Percentiles rank a stretch among this genome's conserved stretches.
Conservation (phyloP, 2,113 vertebrate genomes). For the Tylochromis polylepis region DNA sequence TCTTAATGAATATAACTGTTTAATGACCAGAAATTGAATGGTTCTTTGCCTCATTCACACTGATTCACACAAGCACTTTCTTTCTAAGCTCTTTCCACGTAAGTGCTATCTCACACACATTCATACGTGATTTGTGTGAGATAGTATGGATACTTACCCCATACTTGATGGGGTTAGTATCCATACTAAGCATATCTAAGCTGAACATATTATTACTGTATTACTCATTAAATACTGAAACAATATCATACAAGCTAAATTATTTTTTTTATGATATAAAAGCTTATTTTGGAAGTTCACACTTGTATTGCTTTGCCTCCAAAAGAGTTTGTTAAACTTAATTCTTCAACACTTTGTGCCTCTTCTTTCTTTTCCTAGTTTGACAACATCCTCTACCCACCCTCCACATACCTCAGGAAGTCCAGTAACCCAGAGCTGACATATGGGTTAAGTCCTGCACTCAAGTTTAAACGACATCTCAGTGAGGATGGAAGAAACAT, state of each 20-base stretch:
- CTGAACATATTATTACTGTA: neutral
- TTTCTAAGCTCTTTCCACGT: no score
- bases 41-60: no score
- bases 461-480: slow-evolving; percentile 82
- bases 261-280: neutral
- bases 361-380: slow-evolving; percentile 71
- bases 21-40: no score
- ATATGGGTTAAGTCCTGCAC: slow-evolving; percentile 67
- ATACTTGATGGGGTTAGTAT: neutral
- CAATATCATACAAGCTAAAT: neutral
- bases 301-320: neutral
- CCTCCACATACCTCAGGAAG: slow-evolving; percentile 80
- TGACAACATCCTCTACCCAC: slow-evolving; percentile 85
- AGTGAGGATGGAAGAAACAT: slow-evolving; percentile 84
- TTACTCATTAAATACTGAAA: neutral
- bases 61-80: no score
- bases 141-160: neutral
- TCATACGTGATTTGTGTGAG: neutral
- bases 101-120: no score
- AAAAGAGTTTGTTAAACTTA: neutral
- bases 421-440: slow-evolving; percentile 85
- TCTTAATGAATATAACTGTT: no score
- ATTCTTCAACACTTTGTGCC: neutral
- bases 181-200: neutral
- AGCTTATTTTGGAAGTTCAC: neutral